These are phyloP conservation scores for Paralichthys olivaceus DNA, from an alignment of 2,113 vertebrate species.

Conservation along the genomic window DNA sequence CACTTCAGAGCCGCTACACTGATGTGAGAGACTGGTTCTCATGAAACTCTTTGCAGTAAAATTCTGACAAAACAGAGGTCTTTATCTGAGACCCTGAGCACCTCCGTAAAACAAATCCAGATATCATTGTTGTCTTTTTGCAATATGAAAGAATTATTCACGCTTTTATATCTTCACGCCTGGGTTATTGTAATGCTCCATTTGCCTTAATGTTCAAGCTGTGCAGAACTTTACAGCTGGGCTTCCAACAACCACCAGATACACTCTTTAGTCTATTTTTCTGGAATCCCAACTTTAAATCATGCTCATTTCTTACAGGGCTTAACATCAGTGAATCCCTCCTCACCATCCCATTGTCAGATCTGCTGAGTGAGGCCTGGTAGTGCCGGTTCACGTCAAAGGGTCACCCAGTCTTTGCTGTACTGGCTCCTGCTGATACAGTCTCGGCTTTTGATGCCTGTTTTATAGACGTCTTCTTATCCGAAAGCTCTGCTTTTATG, in stretches of 20 bases:
- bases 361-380: background rate
- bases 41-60: background rate
- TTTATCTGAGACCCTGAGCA: background rate
- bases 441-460: too few relatives aligned
- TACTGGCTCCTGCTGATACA: too few relatives aligned
- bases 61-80: background rate
- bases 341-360: background rate
- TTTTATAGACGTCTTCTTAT: background rate
- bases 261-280: background rate
- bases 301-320: background rate
- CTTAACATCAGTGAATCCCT: background rate
- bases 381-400: background rate
- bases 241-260: background rate
- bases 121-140: constrained; percentile 5
- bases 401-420: too few relatives aligned
- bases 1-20: background rate
- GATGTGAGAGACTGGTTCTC: background rate
- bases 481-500: background rate
- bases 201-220: background rate
- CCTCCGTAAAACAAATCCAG: background rate
- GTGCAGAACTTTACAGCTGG: background rate
- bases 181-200: background rate
- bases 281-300: background rate
- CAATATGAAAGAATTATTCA: background rate
- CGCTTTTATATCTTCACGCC: constrained; percentile 4